phyloP scores from a whole-genome alignment of 2,797 vertebrate species.

The Dendrocincla tyrannina region DNA sequence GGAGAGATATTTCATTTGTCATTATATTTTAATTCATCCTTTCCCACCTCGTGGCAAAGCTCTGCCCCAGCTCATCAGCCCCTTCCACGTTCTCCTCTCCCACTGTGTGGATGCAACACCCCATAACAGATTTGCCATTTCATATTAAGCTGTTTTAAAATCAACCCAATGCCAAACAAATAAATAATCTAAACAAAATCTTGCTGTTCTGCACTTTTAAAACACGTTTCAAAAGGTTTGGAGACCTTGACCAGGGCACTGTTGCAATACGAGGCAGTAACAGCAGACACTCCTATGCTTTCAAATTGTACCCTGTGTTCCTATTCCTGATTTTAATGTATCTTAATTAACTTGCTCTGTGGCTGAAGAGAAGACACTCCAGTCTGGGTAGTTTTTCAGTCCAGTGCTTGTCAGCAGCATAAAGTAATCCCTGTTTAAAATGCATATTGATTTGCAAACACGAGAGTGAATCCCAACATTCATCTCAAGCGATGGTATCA shows the following conservation, averaged over 20 bases:
- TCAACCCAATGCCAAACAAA: background rate
- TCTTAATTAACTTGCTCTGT: constrained; percentile 7
- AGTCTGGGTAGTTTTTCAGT: constrained; percentile 35
- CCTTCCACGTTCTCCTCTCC: background rate
- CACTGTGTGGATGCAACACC: fast-evolving
- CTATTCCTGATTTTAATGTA: background rate
- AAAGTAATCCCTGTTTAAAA: constrained; percentile 30
- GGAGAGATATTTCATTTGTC: fast-evolving
- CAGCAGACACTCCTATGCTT: background rate
- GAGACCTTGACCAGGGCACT: background rate
- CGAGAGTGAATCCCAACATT: background rate
- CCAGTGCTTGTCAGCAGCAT: constrained; percentile 8
- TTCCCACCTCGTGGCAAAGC: background rate
- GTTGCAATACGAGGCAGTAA: background rate
- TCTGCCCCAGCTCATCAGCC: background rate
- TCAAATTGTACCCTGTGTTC: background rate
- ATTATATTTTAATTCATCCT: background rate
- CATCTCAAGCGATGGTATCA: background rate
- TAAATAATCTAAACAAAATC: background rate
- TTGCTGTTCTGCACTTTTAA: background rate
- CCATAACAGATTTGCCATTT: fast-evolving
- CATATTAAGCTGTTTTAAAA: background rate
- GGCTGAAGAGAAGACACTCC: constrained; percentile 18
- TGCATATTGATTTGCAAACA: constrained; percentile 12
- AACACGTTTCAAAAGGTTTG: background rate